Evolutionary conservation across 2,113 vertebrate species (phyloP), one percentile per base, ranked within the genome.

Genomic region (Pterocles burchelli): DNA sequence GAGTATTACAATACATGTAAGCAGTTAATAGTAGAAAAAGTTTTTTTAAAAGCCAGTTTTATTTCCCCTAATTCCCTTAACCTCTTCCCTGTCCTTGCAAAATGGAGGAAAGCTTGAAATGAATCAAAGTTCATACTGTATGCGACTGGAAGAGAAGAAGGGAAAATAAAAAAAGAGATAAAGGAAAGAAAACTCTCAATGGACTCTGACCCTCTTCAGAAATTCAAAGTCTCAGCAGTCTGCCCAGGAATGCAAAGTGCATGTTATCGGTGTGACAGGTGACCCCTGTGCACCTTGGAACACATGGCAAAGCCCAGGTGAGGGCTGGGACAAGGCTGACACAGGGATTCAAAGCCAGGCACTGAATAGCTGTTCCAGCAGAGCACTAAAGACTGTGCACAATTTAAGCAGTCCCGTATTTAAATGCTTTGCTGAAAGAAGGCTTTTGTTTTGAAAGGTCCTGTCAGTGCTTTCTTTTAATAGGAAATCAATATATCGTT

Each of bases 401-500:
- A 43, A 13, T 73, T 85, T 77, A 55, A 85, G 67, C 33, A 76
- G 74, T 7, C 68, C 28, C 3, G 1, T 51, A 83, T 88, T 94
- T 79, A 96, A 94, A 91, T 85, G 66, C 71, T 83, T 46, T 52
- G 34, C 46, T 91, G 74, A 94, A 90, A 95, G 84, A 38, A 29
- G 78, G 67, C 62, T 91, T 96, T 91, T 88, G 91, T 91, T 95
- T 85, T 45, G 13, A 67, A 93, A 85, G 82, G 51, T 93, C 54
- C 82, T 80, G 82, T 43, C 89, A 88, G 85, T 79, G 63, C 78
- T 83, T 86, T 93, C 67, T 96, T 94, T 88, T 80, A 95, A 91
- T 51, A 91, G 89, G 88, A 96, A 96, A 94, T 85, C 93, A 91
- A 96, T 96, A 96, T 88, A 88, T 93, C 87, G 96, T 93, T 88